phyloP scores from a whole-genome alignment of 1,140 invertebrate species.

The Solenopsis fugax region DNA sequence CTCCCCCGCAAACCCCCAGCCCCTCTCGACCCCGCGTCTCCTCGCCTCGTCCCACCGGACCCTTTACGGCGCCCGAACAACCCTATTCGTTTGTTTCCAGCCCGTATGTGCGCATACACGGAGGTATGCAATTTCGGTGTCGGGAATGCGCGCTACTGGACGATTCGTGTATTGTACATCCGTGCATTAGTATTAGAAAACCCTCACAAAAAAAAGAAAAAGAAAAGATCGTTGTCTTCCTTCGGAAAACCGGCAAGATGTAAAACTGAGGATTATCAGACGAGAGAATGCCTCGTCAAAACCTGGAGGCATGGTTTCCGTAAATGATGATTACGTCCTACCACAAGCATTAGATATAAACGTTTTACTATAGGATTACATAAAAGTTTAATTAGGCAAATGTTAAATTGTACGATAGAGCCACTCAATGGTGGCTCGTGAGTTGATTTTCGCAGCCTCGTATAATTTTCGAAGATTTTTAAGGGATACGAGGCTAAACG shows the following conservation, averaged over 20 bases:
- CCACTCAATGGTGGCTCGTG: not conserved
- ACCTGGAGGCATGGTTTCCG: not conserved
- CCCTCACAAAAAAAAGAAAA: slow-evolving; percentile 25
- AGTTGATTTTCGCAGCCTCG: not conserved
- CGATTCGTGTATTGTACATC: slow-evolving; percentile 20
- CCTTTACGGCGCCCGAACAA: slow-evolving; percentile 70
- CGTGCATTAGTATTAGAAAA: slow-evolving; percentile 21
- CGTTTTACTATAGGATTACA: not conserved
- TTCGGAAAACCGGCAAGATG: not conserved
- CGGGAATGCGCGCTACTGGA: slow-evolving; percentile 67
- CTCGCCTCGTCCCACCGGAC: slow-evolving; percentile 60
- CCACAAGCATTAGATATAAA: not conserved
- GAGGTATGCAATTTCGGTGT: slow-evolving; percentile 76
- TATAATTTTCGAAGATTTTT: not conserved
- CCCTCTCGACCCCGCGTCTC: slow-evolving; percentile 7
- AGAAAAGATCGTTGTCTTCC: not conserved
- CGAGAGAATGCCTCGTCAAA: not conserved
- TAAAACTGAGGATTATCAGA: too few species aligned
- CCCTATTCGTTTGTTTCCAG: slow-evolving; percentile 78
- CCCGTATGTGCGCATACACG: slow-evolving; percentile 63
- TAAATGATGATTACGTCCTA: not conserved
- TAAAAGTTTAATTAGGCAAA: not conserved
- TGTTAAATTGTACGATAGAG: not conserved
- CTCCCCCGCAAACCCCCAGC: not conserved
- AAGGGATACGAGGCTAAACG: not conserved